Evolutionary conservation across 2,888 invertebrate genomes (phyloP), one percentile per base, ranked within the genome.

Genomic region (Eudemis profundana): DNA sequence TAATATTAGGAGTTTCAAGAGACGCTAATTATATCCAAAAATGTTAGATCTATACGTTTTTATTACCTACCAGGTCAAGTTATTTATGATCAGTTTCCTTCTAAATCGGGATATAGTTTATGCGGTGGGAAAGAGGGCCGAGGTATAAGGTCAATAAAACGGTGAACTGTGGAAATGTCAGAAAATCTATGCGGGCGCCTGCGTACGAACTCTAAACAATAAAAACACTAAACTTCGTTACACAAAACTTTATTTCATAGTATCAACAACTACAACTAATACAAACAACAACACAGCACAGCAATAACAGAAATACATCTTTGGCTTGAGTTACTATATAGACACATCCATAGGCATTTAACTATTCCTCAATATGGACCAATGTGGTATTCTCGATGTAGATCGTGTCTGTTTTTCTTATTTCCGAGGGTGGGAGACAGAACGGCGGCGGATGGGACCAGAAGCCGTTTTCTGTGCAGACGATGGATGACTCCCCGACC

Each of bases 391-490:
- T 92, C 54, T 88, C 91, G 46, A 89, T 76, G 47, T 81, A 86
- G 38, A 91, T 90, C 0, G 89, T 90, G 59, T 90, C 90, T 0
- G 86, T 68, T 67, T 85, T 86, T 5, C 78, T 75, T 10, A 85
- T 78, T 38, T 87, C 84, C 0, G 87, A 82, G 0, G 87, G 88
- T 0, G 80, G 84, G 1, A 90, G 74, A 94, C 97, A 97, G 82
- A 96, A 95, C 51, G 97, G 97, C 10, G 96, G 95, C 19, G 96
- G 95, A 83, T 97, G 96, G 1, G 97, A 97, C 97, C 97, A 97
- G 79, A 95, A 95, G 50, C 97, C 97, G 68, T 95, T 96, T 83
- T 97, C 97, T 4, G 96, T 97, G 89, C 97, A 97, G 49, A 97
- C 96, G 73, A 96, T 95, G 69, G 96, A 96, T 0, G 95, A 94